Evolutionary conservation across 2,113 vertebrate species (phyloP).

Genomic region (Chlorodrepanis virens): DNA sequence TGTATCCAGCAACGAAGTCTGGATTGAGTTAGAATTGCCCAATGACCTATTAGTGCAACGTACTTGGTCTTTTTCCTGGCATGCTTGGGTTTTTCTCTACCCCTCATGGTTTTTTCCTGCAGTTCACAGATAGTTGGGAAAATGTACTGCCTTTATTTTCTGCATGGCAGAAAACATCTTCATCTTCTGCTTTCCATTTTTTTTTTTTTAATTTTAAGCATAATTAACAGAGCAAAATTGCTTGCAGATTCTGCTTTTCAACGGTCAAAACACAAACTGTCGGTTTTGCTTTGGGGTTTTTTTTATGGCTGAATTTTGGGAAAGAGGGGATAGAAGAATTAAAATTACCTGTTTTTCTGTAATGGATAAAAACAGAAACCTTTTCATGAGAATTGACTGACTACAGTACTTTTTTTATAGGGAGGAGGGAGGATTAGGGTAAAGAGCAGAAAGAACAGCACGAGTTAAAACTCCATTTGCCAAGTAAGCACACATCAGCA

Average conservation of each 20-base stretch:
- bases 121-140: not conserved
- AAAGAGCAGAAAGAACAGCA: conserved; percentile 47
- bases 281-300: not conserved
- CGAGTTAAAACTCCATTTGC: conserved; percentile 10
- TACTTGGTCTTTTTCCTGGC: not conserved
- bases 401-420: not conserved
- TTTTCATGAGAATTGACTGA: conserved; percentile 33
- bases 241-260: conserved; percentile 42
- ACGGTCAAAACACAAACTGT: not conserved
- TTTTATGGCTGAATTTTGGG: conserved; percentile 2
- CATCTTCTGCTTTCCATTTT: not conserved
- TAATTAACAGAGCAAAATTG: conserved; percentile 25
- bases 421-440: conserved; percentile 1
- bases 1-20: not conserved
- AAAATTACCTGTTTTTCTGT: conserved; percentile 13
- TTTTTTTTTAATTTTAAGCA: not conserved
- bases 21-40: conserved; percentile 3
- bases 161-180: not conserved
- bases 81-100: not conserved
- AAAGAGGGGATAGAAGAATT: not conserved
- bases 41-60: not conserved
- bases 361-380: not conserved
- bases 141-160: not conserved
- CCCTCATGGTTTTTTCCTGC: not conserved
- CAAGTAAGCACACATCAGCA: not conserved